Base-by-base conservation (phyloP, 2,888 invertebrate species). In the Parelbella ahira region DNA sequence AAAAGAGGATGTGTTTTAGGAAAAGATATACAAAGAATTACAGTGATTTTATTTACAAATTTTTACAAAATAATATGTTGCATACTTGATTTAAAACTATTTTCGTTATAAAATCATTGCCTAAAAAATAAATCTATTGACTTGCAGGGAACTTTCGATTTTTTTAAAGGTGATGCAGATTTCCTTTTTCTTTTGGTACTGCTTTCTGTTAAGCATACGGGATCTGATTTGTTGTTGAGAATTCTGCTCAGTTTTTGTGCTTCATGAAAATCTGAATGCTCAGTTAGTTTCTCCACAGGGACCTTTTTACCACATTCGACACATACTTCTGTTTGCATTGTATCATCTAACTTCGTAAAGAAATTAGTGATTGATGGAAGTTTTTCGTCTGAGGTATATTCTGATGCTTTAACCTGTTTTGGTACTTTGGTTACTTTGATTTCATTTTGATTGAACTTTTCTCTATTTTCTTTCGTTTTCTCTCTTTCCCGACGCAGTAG, bases 201-300 rank as follows among this genome's bases (percentile, higher is more conserved):
- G 34, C 41, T 73, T 1, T 55, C 58, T 15, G 50, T 38, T 6
- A 55, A 29, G 29, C 39, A 37, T 1, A 44, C 39, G 6, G 55
- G 42, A 28, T 46, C 49, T 0, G 58, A 46, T 56, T 72, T 80
- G 21, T 64, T 79, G 62, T 93, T 93, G 3, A 93, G 65, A 72
- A 92, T 89, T 53, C 89, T 80, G 54, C 91, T 94, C 36, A 97
- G 70, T 60, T 92, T 92, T 62, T 92, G 90, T 2, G 97, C 97
- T 56, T 93, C 89, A 71, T 97, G 97, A 68, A 91, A 96, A 80
- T 97, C 97, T 57, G 89, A 74, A 76, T 97, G 97, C 62, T 95
- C 93, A 0, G 87, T 68, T 54, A 93, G 86, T 45, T 92, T 92
- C 47, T 89, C 88, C 2, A 89, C 52, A 5, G 88, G 68, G 37